These are phyloP conservation scores for Anguilla megastoma DNA, from an alignment of 2,797 vertebrate genomes.

Conservation along the genomic window DNA sequence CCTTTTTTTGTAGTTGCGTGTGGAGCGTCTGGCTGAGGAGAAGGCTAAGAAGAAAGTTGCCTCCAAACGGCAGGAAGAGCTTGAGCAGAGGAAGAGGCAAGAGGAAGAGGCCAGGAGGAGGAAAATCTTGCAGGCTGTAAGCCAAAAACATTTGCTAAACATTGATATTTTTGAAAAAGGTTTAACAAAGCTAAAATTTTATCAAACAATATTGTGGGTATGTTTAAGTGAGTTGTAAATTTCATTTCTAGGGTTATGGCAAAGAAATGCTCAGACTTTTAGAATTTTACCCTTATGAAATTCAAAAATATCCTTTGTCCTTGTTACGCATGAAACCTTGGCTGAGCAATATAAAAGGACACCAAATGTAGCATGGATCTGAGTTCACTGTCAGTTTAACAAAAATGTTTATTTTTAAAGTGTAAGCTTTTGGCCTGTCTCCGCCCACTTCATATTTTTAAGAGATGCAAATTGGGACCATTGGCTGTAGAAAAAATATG, in stretches of 20 bases:
- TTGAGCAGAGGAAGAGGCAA: constrained; percentile 75
- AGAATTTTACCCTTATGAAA: too few species aligned
- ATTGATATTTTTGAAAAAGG: not conserved
- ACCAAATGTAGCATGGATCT: too few species aligned
- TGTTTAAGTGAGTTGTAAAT: not conserved
- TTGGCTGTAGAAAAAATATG: too few species aligned
- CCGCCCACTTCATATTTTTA: too few species aligned
- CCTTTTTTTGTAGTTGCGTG: constrained; percentile 64
- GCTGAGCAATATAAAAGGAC: too few species aligned
- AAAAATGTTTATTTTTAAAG: too few species aligned
- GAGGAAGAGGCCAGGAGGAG: constrained; percentile 80
- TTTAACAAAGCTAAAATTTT: not conserved
- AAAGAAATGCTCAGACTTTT: too few species aligned
- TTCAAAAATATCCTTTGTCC: too few species aligned
- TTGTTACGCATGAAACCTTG: too few species aligned
- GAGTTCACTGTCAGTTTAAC: too few species aligned
- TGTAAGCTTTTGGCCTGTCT: too few species aligned
- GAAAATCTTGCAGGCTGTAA: constrained; percentile 67
- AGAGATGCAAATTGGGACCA: too few species aligned
- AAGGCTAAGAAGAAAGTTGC: constrained; percentile 71
- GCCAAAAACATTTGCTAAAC: constrained; percentile 1
- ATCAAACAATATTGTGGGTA: not conserved
- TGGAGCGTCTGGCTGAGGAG: constrained; percentile 76
- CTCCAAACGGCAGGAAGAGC: constrained; percentile 73
- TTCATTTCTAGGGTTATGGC: not conserved